phyloP scores from a whole-genome alignment of 2,113 vertebrate species.

The Neotoma lepida region DNA sequence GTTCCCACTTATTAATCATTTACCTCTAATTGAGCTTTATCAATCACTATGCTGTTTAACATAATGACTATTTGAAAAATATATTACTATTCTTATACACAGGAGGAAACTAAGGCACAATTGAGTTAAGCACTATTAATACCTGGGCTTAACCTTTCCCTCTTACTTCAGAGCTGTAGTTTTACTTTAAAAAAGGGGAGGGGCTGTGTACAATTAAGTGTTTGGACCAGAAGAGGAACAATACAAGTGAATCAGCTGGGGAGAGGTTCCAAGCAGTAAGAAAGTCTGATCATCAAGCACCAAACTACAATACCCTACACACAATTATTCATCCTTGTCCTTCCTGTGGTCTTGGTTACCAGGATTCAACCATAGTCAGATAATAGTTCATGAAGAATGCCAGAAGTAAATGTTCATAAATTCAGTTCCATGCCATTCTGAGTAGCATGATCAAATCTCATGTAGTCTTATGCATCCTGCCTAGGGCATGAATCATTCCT shows the following conservation, averaged over 20 bases:
- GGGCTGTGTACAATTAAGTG: not conserved
- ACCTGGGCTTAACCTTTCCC: not conserved
- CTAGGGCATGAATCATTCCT: not conserved
- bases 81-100: not conserved
- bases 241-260: not conserved
- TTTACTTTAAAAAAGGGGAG: not conserved
- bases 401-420: not conserved
- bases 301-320: not conserved
- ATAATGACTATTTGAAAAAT: not conserved
- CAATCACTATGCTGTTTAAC: not conserved
- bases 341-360: not conserved
- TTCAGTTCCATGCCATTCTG: not conserved
- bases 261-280: not conserved
- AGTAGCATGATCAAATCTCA: not conserved
- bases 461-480: not conserved
- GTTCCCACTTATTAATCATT: constrained; percentile 39
- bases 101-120: constrained; percentile 8
- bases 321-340: not conserved
- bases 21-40: not conserved
- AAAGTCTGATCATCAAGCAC: not conserved
- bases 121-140: not conserved
- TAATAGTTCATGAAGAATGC: not conserved
- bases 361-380: not conserved
- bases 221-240: not conserved
- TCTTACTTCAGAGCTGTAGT: not conserved